These are phyloP conservation scores for Luperina nickerlii DNA, from an alignment of 2,888 invertebrate genomes.

Conservation along the genomic window DNA sequence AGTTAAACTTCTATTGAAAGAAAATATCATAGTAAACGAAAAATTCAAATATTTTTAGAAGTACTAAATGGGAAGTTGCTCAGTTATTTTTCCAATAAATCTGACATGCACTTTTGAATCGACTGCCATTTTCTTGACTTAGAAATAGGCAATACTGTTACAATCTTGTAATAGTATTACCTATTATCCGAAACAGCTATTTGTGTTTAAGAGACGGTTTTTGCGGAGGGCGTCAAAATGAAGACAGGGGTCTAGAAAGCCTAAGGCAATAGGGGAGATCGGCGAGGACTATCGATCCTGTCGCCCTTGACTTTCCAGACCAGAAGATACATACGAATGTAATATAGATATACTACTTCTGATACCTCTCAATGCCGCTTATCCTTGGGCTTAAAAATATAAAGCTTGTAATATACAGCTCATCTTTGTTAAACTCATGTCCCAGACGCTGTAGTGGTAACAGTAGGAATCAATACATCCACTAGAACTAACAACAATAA, in stretches of 20 bases:
- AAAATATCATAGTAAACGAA: slow-evolving; percentile 2
- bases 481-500: neutral
- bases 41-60: slow-evolving; percentile 14
- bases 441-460: neutral
- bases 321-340: slow-evolving; percentile 16
- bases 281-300: slow-evolving; percentile 37
- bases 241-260: slow-evolving; percentile 50
- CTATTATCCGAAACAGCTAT: slow-evolving; percentile 2
- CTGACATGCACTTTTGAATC: neutral
- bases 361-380: neutral
- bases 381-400: neutral
- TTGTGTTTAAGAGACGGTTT: slow-evolving; percentile 17
- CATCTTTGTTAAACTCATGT: neutral
- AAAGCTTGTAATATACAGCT: neutral
- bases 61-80: neutral
- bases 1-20: neutral
- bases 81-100: slow-evolving; percentile 21
- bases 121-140: slow-evolving; percentile 8
- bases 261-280: slow-evolving; percentile 43
- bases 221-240: slow-evolving; percentile 34
- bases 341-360: slow-evolving; percentile 16
- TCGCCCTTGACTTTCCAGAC: slow-evolving; percentile 52
- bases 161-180: neutral
- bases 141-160: slow-evolving; percentile 1
- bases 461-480: neutral